Evolutionary conservation across 2,113 vertebrate species (phyloP), one percentile per base, ranked within the genome.

Genomic region (Notothenia rossii): DNA sequence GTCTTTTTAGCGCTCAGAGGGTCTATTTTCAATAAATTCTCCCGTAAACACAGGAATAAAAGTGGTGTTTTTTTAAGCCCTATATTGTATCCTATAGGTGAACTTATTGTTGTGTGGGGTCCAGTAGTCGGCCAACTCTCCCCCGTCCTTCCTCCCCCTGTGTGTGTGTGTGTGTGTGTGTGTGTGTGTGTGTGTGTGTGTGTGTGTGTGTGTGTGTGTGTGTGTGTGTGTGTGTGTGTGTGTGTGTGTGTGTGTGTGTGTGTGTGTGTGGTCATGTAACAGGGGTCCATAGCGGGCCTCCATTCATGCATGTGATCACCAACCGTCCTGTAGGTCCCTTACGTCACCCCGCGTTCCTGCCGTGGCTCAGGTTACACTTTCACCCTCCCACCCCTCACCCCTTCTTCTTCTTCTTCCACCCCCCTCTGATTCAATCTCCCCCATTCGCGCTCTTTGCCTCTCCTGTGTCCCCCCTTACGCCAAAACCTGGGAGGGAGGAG

Each of bases 281-380:
- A 54, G 69, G 60, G 81, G 84, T 81, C 88, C 86, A 91, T 89
- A 82, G 87, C 81, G 45, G 88, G 63, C 75, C 75, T 92, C 74
- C 86, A 89, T 91, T 94, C 91, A 93, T 89, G 93, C 86, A 91
- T 93, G 92, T 94, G 92, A 92, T 94, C 89, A 78, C 90, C 86
- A 94, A 88, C 90, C 79, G 88, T 91, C 90, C 88, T 91, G 86
- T 87, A 88, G 87, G 89, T 86, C 82, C 83, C 75, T 93, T 92
- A 92, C 91, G 88, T 94, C 91, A 94, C 68, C 62, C 80, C 46
- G 65, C 72, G 76, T 90, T 89, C 77, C 83, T 86, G 81, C 73
- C 69, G 43, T 53, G 83, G 62, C 87, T 94, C 87, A 82, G 76
- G 83, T 93, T 94, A 91, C 93, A 88, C 84, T 89, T 87, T 85